Evolutionary conservation across 1,140 invertebrate genomes (phyloP), one percentile per base, ranked within the genome.

Genomic region (Tetramorium alpestre): DNA sequence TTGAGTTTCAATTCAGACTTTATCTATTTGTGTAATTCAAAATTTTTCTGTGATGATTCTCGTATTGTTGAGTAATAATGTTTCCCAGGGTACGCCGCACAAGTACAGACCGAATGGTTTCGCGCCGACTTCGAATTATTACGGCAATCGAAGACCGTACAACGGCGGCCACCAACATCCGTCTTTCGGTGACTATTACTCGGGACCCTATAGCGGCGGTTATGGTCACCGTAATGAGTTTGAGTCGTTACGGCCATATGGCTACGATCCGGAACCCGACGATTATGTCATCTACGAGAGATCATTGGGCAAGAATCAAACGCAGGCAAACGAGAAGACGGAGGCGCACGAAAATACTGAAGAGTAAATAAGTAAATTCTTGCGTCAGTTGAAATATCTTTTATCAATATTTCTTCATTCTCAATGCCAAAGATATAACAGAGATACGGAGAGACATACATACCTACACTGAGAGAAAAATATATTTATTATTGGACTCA

Each of bases 131-230:
- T 56, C 78, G 7, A 88, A 88, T 77, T 86, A 91, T 77, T 84
- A 91, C 60, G 90, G 87, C 38, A 87, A 89, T 88, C 88, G 90
- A 51, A 73, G 90, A 47, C 88, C 90, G 0, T 58, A 77, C 7
- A 75, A 22, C n/a, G 54, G 47, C 3, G 86, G 75, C n/a, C 67
- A 90, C 47, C 77, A 87, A 80, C 80, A 91, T 69, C 85, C 88
- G 41, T 22, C 89, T 84, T 82, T 72, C 60, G 90, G 81, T 54
- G 85, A 88, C 47, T 88, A 89, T 80, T 49, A 65, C 33, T 54
- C 81, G 41, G 47, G 41, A 2, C 18, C 84, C 10, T 84, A 87
- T 18, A 47, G 0, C 56, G 73, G 18, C 8, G 7, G 28, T 65
- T 77, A 78, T 10, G 84, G 73, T 80, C 75, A 65, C 11, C 72